Conservation (phyloP, 2,888 invertebrate genomes). For the Drosophila basisetae region DNA sequence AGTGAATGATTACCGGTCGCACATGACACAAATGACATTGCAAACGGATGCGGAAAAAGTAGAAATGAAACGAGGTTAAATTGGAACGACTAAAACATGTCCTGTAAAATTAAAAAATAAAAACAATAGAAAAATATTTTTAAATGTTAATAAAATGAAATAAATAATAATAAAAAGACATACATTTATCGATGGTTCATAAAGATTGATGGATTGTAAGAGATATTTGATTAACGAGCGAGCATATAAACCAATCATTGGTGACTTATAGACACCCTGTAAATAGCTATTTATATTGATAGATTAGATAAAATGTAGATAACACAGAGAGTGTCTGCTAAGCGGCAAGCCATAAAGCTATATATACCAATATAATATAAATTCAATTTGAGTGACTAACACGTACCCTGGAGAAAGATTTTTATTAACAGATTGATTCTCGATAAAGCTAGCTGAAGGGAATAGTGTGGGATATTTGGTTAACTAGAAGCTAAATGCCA, state of each 20-base stretch:
- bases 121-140: not conserved
- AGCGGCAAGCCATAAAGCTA: not conserved
- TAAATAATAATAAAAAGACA: not conserved
- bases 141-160: not conserved
- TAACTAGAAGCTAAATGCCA: not conserved
- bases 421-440: not conserved
- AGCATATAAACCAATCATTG: not conserved
- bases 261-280: not conserved
- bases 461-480: not conserved
- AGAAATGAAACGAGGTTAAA: slow-evolving; percentile 5
- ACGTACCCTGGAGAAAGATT: not conserved
- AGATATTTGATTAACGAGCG: not conserved
- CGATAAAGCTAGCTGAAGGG: not conserved
- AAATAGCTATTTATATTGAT: not conserved
- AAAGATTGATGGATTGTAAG: not conserved
- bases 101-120: not conserved
- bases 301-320: not conserved
- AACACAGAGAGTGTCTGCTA: not conserved
- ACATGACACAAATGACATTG: slow-evolving; percentile 76
- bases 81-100: slow-evolving; percentile 8
- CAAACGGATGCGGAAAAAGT: slow-evolving; percentile 78
- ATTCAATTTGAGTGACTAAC: not conserved
- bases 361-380: not conserved
- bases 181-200: not conserved
- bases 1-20: slow-evolving; percentile 67